Conservation (phyloP, 30 jellyfish, hydroid and myxozoan species). For the Aurelia aurita complex sp. Pacific region DNA sequence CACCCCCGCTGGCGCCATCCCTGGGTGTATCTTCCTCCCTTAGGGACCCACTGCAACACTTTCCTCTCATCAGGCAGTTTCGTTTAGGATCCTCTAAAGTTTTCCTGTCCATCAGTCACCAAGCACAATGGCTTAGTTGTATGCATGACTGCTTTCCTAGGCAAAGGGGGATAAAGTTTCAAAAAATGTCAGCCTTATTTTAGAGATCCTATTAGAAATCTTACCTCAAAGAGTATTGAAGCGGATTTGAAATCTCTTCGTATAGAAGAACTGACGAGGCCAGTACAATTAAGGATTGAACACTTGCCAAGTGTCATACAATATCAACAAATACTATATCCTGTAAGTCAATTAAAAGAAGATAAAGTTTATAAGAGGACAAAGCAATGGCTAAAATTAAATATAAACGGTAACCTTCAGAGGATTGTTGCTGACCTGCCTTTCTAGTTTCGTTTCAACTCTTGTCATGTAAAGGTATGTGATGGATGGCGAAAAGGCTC, state of each 20-base stretch:
- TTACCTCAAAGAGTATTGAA: constrained; percentile 37
- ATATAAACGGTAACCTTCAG: constrained; percentile 20
- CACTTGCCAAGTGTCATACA: constrained; percentile 21
- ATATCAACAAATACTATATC: constrained; percentile 2
- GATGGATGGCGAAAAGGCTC: constrained; percentile 12
- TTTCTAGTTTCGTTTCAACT: background rate
- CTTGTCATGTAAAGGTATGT: background rate
- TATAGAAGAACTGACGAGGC: constrained; percentile 43
- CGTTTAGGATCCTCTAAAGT: too few species aligned
- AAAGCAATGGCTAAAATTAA: constrained; percentile 1
- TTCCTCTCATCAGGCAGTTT: too few species aligned
- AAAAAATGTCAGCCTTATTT: too few species aligned
- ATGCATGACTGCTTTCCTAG: too few species aligned
- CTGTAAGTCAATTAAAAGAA: constrained; percentile 30
- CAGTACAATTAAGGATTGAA: constrained; percentile 8
- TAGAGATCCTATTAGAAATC: constrained; percentile 24
- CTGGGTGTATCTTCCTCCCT: too few species aligned
- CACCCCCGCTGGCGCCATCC: too few species aligned
- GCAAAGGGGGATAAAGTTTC: too few species aligned
- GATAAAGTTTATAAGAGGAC: constrained; percentile 1
- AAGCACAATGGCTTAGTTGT: too few species aligned
- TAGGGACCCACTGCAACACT: too few species aligned
- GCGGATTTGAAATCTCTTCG: constrained; percentile 15
- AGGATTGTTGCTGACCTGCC: background rate
- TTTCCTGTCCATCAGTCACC: too few species aligned